phyloP scores from a whole-genome alignment of 2,797 vertebrate genomes.

The Neostethus bicornis region DNA sequence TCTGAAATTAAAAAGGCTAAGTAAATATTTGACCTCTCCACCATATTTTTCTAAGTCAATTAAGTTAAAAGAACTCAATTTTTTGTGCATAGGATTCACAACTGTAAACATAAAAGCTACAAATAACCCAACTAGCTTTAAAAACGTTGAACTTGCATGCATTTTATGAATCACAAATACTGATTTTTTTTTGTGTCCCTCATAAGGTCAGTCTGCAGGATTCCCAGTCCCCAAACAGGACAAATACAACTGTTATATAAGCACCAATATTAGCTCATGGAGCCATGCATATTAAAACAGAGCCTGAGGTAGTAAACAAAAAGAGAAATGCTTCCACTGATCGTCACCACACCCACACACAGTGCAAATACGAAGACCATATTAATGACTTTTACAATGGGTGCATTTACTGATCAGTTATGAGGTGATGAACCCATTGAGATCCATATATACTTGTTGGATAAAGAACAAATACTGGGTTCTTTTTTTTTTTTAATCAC shows the following conservation, averaged over 20 bases:
- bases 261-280: slow-evolving; percentile 12
- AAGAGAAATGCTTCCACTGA: slow-evolving; percentile 15
- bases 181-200: slow-evolving; percentile 8
- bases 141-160: not conserved
- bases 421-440: slow-evolving; percentile 20
- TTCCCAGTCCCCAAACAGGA: slow-evolving; percentile 7
- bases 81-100: too few relatives aligned
- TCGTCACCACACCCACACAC: slow-evolving; percentile 49
- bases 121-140: too few relatives aligned
- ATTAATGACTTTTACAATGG: slow-evolving; percentile 45
- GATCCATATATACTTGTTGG: slow-evolving; percentile 10
- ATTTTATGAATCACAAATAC: not conserved
- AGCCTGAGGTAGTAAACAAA: slow-evolving; percentile 1
- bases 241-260: too few relatives aligned
- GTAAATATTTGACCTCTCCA: not conserved
- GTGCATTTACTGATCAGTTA: slow-evolving; percentile 47
- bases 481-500: not conserved
- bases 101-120: too few relatives aligned
- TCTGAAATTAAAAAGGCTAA: not conserved
- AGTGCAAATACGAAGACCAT: slow-evolving; percentile 34
- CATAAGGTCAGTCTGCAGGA: slow-evolving; percentile 5
- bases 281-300: slow-evolving; percentile 29
- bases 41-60: not conserved
- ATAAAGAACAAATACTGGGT: slow-evolving; percentile 1
- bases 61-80: too few relatives aligned